phyloP scores from a whole-genome alignment of 2,888 invertebrate species.

The Clivina fossor region DNA sequence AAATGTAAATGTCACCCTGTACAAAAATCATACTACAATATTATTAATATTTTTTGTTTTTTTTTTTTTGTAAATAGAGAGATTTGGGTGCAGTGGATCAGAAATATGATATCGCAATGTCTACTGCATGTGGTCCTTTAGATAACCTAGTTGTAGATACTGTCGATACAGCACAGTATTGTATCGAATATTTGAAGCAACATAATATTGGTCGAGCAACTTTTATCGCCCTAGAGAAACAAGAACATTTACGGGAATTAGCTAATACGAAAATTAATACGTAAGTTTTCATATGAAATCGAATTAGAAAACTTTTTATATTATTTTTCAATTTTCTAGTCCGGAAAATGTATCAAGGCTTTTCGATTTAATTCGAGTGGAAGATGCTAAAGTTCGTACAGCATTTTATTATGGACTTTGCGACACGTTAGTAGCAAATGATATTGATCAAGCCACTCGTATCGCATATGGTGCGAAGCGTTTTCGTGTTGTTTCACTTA shows the following conservation, averaged over 20 bases:
- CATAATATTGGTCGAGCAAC: conserved; percentile 81
- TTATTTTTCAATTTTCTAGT: conserved; percentile 52
- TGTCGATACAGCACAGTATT: conserved; percentile 79
- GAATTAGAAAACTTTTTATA: conserved; percentile 1
- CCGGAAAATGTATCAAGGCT: conserved; percentile 88
- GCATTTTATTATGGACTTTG: conserved; percentile 90
- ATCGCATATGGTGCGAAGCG: conserved; percentile 79
- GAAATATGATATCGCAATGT: conserved; percentile 94
- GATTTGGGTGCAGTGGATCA: conserved; percentile 92
- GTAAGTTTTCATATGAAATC: conserved; percentile 49
- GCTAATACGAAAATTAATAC: conserved; percentile 57
- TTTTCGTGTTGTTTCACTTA: conserved; percentile 83
- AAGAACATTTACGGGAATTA: conserved; percentile 60
- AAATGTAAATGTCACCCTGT: no score
- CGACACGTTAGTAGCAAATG: conserved; percentile 84
- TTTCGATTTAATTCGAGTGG: conserved; percentile 84
- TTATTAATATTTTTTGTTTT: no score
- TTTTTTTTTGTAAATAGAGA: conserved; percentile 65
- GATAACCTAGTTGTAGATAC: conserved; percentile 93
- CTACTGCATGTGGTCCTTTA: conserved; percentile 86
- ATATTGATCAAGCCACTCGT: conserved; percentile 85
- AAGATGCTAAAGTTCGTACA: conserved; percentile 72
- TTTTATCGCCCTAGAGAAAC: conserved; percentile 88
- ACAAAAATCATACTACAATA: no score
- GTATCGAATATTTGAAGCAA: conserved; percentile 77